Conservation (phyloP, 2,888 invertebrate genomes). For the Nymphalis c-album region DNA sequence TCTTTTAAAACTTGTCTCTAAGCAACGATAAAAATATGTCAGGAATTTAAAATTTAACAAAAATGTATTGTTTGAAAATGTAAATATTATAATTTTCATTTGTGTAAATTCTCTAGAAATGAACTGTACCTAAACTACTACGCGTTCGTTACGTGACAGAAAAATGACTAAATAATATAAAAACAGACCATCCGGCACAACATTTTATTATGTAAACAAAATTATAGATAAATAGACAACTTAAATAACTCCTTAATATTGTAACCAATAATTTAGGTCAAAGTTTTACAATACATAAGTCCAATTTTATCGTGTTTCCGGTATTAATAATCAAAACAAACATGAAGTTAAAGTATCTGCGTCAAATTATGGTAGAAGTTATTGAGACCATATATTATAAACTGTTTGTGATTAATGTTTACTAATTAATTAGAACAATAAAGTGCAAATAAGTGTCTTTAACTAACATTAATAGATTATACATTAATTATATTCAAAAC, state of each 20-base stretch:
- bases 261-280: conserved; percentile 4
- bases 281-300: conserved; percentile 7
- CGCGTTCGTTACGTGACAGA: conserved; percentile 41
- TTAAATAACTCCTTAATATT: not conserved
- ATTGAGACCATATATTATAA: not conserved
- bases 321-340: conserved; percentile 12
- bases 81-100: not conserved
- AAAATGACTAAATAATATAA: conserved; percentile 39
- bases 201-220: conserved; percentile 35
- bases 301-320: not conserved
- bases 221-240: conserved; percentile 18
- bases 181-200: conserved; percentile 21
- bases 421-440: conserved; percentile 3
- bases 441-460: not conserved
- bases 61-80: too few species aligned
- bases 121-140: conserved; percentile 20
- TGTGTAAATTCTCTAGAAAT: not conserved
- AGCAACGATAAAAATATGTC: too few species aligned
- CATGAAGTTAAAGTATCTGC: conserved; percentile 1
- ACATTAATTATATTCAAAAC: not conserved
- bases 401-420: conserved; percentile 8
- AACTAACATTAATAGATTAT: too few species aligned
- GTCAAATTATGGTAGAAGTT: conserved; percentile 5
- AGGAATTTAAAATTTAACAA: too few species aligned
- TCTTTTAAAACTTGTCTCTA: too few species aligned